Evolutionary conservation across 2,888 invertebrate species (phyloP).

Genomic region (Oasisia sp.): DNA sequence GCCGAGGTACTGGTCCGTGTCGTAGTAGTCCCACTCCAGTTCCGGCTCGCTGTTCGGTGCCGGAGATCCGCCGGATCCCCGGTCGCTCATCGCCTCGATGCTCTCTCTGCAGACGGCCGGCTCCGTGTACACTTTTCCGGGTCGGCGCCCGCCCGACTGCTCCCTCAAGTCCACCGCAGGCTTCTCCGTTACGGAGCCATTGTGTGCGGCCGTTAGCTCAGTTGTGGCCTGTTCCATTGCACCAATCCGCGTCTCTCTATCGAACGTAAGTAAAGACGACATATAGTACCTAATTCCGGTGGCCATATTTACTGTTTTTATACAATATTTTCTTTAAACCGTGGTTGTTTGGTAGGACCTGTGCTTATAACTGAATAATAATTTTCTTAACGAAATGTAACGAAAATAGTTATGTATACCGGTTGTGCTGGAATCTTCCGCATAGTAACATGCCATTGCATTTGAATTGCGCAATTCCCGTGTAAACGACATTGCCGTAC

Average conservation of each 20-base stretch:
- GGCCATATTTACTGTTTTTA: not conserved
- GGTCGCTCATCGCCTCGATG: not conserved
- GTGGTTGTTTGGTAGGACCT: no score
- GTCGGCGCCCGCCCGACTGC: not conserved
- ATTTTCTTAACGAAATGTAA: not conserved
- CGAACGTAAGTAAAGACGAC: not conserved
- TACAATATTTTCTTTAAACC: no score
- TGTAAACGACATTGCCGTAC: no score
- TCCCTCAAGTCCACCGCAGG: not conserved
- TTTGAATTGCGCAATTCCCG: no score
- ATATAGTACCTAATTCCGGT: not conserved
- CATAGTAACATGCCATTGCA: no score
- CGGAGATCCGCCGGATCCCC: not conserved
- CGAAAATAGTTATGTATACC: not conserved
- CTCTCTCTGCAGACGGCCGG: not conserved
- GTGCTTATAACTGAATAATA: not conserved
- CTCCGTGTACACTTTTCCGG: not conserved
- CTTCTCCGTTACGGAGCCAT: not conserved
- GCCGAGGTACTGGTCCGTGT: not conserved
- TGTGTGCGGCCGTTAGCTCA: not conserved
- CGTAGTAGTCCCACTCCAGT: conserved; percentile 5
- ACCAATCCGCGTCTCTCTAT: not conserved
- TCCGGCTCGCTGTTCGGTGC: not conserved
- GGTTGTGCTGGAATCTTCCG: no score
- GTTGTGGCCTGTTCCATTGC: not conserved